Base-by-base conservation (phyloP, 2,113 vertebrate species). In the Pygoscelis adeliae region DNA sequence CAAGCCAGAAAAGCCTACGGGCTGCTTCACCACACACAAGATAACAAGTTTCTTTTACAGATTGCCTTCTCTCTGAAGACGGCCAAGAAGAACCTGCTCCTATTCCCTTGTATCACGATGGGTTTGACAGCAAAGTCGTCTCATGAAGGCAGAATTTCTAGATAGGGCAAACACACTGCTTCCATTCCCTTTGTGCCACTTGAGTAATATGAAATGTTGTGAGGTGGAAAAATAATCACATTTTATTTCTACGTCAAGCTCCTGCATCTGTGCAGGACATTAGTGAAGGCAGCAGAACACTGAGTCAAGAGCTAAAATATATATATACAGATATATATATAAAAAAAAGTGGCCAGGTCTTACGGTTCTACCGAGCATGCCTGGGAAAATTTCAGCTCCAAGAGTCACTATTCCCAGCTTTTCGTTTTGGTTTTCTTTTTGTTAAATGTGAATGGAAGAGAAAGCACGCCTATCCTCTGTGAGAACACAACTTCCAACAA, bases 351-450 rank as follows among this genome's bases (percentile, higher is more conserved):
- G 11, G 14, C 14, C n/a, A 40, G 30, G 27, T 69, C 53, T 87
- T 42, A 62, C 0, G 4, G 17, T n/a, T 83, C n/a, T 36, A 38
- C 5, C 0, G 0, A 40, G 11, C 7, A 3, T 9, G 20, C 7
- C 29, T 71, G 29, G 53, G 73, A 69, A 73, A 42, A 58, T 47
- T 56, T 90, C 78, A 63, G 15, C 19, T 87, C 38, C 15, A n/a
- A 26, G 21, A 44, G 14, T 59, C 32, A 79, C 3, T 49, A 30
- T 27, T 27, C n/a, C 63, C 5, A 59, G 15, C 2, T 20, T 47
- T 83, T 81, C 38, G 5, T 26, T 44, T 55, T 10, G 13, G 16
- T 14, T 20, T 10, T 20, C 14, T 13, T 47, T 34, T 34, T 10
- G 7, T 53, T 38, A 66, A 73, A 53, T 36, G 38, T 11, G 61